A percentile compares a stretch with the other conserved stretches of the same genome.
Evolutionary conservation across 2,797 vertebrate genomes (phyloP).

Genomic region (Alcedo quadribrachys): DNA sequence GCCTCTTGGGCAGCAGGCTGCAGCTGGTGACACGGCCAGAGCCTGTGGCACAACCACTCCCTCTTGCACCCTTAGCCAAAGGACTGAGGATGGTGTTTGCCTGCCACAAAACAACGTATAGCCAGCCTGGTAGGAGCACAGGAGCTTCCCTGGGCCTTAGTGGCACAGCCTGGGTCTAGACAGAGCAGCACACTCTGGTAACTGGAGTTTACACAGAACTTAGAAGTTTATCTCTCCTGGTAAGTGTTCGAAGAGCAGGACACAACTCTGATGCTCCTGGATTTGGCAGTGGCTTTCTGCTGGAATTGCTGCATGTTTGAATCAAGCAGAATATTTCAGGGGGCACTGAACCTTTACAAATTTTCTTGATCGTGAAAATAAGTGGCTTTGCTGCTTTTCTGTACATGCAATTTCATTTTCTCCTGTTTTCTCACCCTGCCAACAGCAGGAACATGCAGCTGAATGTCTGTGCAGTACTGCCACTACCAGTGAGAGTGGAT

Average conservation of each 20-base stretch:
- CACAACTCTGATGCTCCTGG: neutral
- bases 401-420: neutral
- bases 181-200: neutral
- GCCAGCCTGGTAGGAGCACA: fast-evolving
- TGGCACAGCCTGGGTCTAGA: neutral
- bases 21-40: neutral
- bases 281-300: neutral
- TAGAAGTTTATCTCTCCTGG: neutral
- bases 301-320: neutral
- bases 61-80: neutral
- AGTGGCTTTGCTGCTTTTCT: neutral
- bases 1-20: neutral
- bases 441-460: neutral
- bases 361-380: neutral
- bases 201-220: neutral
- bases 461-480: neutral
- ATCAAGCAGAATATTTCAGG: neutral
- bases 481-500: neutral
- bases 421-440: neutral
- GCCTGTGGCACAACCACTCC: neutral
- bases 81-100: neutral
- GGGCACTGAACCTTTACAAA: neutral
- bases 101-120: neutral
- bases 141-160: fast-evolving
- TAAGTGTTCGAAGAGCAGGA: neutral